Percentiles rank a stretch among this genome's conserved stretches.
Conservation (phyloP, 2,888 invertebrate genomes). For the Sarcophaga carnaria region DNA sequence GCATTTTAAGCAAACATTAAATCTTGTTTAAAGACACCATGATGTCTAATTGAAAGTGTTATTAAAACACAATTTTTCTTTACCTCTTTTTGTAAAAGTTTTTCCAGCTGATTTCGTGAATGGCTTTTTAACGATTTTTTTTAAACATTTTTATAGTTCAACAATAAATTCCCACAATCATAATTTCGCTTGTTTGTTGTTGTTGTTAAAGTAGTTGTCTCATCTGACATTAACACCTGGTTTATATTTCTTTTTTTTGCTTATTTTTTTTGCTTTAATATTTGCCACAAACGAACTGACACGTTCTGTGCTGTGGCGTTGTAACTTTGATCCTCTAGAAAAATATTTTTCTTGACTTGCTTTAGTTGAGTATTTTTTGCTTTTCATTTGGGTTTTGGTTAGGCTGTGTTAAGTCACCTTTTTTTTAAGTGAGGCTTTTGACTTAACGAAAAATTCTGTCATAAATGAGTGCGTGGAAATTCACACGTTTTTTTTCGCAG, state of each 20-base stretch:
- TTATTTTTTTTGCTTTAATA: background rate
- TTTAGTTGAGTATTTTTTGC: background rate
- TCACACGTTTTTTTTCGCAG: slow-evolving; percentile 43
- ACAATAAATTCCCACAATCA: slow-evolving; percentile 24
- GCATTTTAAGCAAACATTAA: no score
- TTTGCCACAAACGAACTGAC: slow-evolving; percentile 67
- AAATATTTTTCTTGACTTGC: background rate
- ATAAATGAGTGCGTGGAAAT: slow-evolving; percentile 54
- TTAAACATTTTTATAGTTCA: background rate
- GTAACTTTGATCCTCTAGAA: background rate
- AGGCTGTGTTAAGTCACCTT: slow-evolving; percentile 5
- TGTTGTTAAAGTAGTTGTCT: slow-evolving; percentile 13
- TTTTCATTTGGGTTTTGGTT: background rate
- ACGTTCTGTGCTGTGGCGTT: slow-evolving; percentile 69
- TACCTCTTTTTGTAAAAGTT: no score
- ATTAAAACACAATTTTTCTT: no score
- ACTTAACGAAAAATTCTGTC: slow-evolving; percentile 29
- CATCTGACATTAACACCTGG: slow-evolving; percentile 41
- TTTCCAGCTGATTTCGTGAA: no score
- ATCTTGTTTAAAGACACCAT: no score
- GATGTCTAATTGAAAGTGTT: no score
- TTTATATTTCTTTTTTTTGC: slow-evolving; percentile 15
- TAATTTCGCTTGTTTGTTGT: background rate
- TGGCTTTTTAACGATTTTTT: no score
- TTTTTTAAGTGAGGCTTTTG: slow-evolving; percentile 34